phyloP scores from a whole-genome alignment of 1,140 invertebrate species.

The Neotoxoptera formosana region DNA sequence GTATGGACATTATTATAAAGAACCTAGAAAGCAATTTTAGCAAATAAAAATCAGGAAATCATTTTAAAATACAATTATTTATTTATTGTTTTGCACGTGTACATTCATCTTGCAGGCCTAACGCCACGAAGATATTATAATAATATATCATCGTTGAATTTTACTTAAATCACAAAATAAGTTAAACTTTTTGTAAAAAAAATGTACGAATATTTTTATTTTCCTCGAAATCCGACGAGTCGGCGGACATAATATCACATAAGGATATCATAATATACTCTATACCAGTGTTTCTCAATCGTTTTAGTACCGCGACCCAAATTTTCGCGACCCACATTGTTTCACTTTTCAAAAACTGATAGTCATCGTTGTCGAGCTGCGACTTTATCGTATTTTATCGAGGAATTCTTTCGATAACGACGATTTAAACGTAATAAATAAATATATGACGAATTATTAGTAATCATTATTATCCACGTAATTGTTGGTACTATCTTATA shows the following conservation, averaged over 20 bases:
- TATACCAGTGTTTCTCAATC: no score
- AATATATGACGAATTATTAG: no score
- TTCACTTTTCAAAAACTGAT: no score
- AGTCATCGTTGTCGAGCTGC: no score
- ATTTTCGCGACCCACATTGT: no score
- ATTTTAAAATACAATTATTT: not conserved
- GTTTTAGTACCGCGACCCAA: no score
- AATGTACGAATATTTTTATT: not conserved
- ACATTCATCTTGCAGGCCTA: not conserved
- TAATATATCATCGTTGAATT: not conserved
- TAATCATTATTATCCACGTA: no score
- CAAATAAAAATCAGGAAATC: not conserved
- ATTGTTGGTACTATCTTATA: no score
- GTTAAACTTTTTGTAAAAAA: not conserved
- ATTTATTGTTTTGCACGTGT: not conserved
- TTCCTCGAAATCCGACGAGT: not conserved
- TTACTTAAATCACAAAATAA: not conserved
- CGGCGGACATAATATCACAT: not conserved
- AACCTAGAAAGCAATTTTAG: not conserved
- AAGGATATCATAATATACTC: no score
- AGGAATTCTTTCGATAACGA: no score
- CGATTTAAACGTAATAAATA: no score
- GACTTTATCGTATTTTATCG: no score
- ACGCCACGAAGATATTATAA: not conserved
- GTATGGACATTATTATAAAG: not conserved